Conservation (phyloP, 2,797 vertebrate species). For the Coranthus polyacanthus region DNA sequence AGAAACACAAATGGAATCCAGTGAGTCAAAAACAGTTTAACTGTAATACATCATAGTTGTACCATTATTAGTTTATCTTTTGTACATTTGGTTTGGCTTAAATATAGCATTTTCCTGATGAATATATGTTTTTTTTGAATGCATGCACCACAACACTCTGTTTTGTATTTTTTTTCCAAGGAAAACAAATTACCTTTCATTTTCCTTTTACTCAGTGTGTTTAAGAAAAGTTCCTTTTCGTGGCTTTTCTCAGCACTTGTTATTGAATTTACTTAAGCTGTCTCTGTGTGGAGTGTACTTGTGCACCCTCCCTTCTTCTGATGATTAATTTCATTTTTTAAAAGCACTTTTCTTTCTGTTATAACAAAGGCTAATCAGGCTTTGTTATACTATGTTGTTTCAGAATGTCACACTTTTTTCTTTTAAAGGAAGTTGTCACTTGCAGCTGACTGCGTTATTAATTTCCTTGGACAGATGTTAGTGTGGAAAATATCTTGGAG, state of each 20-base stretch:
- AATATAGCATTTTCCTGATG: neutral
- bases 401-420: neutral
- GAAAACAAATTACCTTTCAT: slow-evolving; percentile 28
- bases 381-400: slow-evolving; percentile 31
- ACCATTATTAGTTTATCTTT: slow-evolving; percentile 1
- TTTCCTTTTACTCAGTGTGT: neutral
- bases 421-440: slow-evolving; percentile 6
- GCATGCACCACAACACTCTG: neutral
- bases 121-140: neutral
- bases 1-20: slow-evolving; percentile 1
- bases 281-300: slow-evolving; percentile 16
- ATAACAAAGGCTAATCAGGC: slow-evolving; percentile 37
- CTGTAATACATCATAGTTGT: neutral
- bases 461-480: slow-evolving; percentile 26
- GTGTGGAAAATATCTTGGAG: slow-evolving; percentile 2
- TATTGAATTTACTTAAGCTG: slow-evolving; percentile 31
- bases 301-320: neutral
- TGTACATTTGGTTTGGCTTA: slow-evolving; percentile 1
- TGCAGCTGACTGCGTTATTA: slow-evolving; percentile 8
- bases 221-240: neutral
- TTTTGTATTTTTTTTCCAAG: slow-evolving; percentile 18
- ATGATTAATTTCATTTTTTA: slow-evolving; percentile 41
- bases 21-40: slow-evolving; percentile 6
- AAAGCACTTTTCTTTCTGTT: slow-evolving; percentile 30
- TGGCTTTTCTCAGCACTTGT: neutral